Evolutionary conservation across 2,797 vertebrate species (phyloP).

Genomic region (Bothrops alternatus): DNA sequence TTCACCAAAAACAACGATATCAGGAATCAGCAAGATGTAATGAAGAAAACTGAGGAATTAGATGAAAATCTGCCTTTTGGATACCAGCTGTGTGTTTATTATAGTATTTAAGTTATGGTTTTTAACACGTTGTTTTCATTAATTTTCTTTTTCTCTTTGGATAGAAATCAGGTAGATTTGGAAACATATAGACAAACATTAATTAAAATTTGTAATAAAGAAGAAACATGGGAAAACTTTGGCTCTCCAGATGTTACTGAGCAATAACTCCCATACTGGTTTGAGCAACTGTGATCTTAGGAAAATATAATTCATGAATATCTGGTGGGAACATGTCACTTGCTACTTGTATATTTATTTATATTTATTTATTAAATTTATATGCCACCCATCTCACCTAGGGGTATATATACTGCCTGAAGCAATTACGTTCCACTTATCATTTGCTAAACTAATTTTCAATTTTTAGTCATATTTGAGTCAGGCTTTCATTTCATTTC

Average conservation of each 20-base stretch:
- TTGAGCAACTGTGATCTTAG: no score
- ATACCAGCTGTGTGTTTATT: not conserved
- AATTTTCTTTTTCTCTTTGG: not conserved
- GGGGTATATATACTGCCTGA: not conserved
- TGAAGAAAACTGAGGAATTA: not conserved
- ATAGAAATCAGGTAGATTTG: not conserved
- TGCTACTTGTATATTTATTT: no score
- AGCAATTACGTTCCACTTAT: not conserved
- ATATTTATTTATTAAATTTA: no score
- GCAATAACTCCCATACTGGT: no score
- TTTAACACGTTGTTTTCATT: not conserved
- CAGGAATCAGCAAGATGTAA: not conserved
- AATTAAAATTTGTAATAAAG: not conserved
- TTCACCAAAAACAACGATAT: not conserved
- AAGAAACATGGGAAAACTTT: not conserved
- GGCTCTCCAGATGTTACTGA: no score
- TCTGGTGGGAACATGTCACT: no score
- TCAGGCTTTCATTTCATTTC: no score
- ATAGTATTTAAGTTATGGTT: not conserved
- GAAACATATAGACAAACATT: not conserved
- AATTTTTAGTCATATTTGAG: no score
- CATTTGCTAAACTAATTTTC: not conserved
- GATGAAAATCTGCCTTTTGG: not conserved
- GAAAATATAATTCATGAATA: no score
- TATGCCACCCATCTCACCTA: no score